Base-by-base conservation (phyloP, 2,797 vertebrate genomes). In the Cuniculus paca region DNA sequence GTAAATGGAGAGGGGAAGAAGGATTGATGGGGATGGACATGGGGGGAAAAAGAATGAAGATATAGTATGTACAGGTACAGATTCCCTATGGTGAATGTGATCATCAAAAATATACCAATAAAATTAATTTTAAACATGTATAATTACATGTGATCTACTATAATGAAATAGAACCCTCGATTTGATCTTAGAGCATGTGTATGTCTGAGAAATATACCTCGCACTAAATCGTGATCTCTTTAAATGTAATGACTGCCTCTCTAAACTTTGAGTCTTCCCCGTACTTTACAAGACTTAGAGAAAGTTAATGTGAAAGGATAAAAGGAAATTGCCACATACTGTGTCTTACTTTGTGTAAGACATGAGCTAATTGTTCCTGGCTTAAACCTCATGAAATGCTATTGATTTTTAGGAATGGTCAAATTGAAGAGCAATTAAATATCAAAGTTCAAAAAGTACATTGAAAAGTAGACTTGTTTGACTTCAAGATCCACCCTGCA, bases 371-470 rank as follows among this genome's bases (percentile, higher is more conserved):
- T 86, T 95, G 24, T 74, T 28, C 85, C 50, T 61, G 31, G 65
- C 54, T 60, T 95, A 81, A 77, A 80, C 63, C 26, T 94, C 79
- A 3, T 74, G 65, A 95, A 92, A 88, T 5, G 48, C 10, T 92
- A 54, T 77, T 85, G 39, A 92, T 36, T 95, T 90, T 95, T 90
- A 94, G 6, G 87, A 61, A 70, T 88, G 45, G 36, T 88, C 31
- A 78, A 88, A 84, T 31, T 80, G n/a, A 95, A 88, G n/a, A 54
- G 48, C 72, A 84, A 78, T 92, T 90, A 88, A 92, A 65, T 65
- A 68, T n/a, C 56, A 80, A 88, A 80, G 52, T 56, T 94, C 61
- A 91, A 52, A 85, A 88, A 92, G 7, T 95, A 92, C 75, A 85
- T 87, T 60, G 58, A 54, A 92, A 88, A 72, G 56, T 58, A 84